A percentile compares a stretch with the other conserved stretches of the same genome.
phyloP scores from a whole-genome alignment of 2,113 vertebrate species.

The Oreochromis tanganicae region DNA sequence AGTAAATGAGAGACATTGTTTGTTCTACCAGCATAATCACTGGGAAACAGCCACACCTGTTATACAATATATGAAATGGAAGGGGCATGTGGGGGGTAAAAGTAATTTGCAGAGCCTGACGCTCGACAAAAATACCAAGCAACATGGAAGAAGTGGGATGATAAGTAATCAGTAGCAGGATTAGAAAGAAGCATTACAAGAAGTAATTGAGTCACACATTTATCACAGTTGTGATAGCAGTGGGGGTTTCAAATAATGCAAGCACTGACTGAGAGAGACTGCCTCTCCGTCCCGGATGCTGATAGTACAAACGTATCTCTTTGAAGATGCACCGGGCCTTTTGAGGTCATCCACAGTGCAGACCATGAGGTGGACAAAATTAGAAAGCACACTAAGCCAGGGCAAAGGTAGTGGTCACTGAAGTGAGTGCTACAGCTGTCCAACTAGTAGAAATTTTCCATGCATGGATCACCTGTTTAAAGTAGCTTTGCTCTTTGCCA shows the following conservation, averaged over 20 bases:
- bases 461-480: background rate
- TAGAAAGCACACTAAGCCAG: background rate
- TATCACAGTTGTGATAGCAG: background rate
- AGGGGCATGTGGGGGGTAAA: background rate
- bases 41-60: slow-evolving; percentile 4
- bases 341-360: background rate
- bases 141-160: background rate
- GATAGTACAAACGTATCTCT: background rate
- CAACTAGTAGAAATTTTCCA: background rate
- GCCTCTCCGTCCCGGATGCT: background rate
- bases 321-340: background rate
- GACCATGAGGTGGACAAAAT: background rate
- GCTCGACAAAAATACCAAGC: background rate
- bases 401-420: background rate
- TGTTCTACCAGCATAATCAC: background rate
- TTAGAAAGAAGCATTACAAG: background rate
- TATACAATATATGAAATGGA: background rate
- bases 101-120: background rate
- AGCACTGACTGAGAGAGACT: background rate
- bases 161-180: background rate
- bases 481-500: background rate
- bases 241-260: background rate
- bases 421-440: slow-evolving; percentile 8
- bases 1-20: slow-evolving; percentile 29
- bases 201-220: background rate